phyloP scores from a whole-genome alignment of 2,113 vertebrate species.

The Callocephalon fimbriatum region DNA sequence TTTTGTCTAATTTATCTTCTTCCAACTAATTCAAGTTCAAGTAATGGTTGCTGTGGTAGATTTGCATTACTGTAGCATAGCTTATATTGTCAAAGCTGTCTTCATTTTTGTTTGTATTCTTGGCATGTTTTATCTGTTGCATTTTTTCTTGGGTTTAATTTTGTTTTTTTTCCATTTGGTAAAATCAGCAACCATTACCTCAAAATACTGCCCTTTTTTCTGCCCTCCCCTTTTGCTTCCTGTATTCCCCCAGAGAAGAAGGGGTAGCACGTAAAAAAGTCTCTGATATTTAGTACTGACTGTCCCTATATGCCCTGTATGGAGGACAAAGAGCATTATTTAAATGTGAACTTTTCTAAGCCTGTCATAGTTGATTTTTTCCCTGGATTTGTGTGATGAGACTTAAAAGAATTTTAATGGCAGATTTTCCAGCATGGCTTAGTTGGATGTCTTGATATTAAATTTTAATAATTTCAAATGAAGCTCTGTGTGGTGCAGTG shows the following conservation, averaged over 20 bases:
- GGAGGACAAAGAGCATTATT: slow-evolving; percentile 1
- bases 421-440: slow-evolving; percentile 12
- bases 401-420: slow-evolving; percentile 32
- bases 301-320: background rate
- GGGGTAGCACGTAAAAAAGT: background rate
- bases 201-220: background rate
- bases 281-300: background rate
- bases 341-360: slow-evolving; percentile 41
- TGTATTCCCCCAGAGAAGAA: background rate
- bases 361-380: slow-evolving; percentile 17
- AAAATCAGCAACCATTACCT: background rate
- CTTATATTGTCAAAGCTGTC: background rate
- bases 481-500: background rate
- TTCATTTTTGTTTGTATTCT: background rate
- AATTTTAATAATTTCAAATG: slow-evolving; percentile 39
- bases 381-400: slow-evolving; percentile 33
- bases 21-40: background rate
- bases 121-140: background rate
- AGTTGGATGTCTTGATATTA: background rate
- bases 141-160: background rate
- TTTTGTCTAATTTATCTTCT: background rate
- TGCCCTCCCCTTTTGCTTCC: background rate
- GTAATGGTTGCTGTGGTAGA: background rate
- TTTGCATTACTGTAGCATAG: background rate
- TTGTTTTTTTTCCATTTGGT: background rate